Percentiles rank a stretch among this genome's conserved stretches.
Evolutionary conservation across 2,888 invertebrate genomes (phyloP).

Genomic region (Copidosoma aretas): DNA sequence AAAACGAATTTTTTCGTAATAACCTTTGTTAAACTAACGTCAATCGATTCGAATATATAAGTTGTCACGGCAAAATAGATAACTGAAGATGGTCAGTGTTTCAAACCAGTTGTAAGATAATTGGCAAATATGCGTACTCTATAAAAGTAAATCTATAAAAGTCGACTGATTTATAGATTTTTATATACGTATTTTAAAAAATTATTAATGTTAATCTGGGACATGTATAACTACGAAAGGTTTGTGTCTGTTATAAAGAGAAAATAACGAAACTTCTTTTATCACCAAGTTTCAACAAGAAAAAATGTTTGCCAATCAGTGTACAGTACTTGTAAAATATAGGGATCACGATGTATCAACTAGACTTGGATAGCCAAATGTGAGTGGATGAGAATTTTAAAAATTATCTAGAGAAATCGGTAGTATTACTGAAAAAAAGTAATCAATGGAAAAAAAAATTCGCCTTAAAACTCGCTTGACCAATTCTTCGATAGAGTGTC

Average conservation of each 20-base stretch:
- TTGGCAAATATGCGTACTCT: conserved; percentile 3
- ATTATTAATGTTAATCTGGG: neutral
- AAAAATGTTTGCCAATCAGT: conserved; percentile 15
- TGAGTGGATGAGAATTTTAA: conserved; percentile 6
- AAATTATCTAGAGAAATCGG: neutral
- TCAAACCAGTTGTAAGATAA: neutral
- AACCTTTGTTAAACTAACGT: neutral
- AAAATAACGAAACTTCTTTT: neutral
- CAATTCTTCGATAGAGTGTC: conserved; percentile 47
- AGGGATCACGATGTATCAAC: conserved; percentile 8
- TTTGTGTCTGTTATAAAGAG: conserved; percentile 1
- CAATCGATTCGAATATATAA: neutral
- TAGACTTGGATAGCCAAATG: conserved; percentile 17
- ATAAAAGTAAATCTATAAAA: conserved; percentile 8
- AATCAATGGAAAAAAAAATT: conserved; percentile 20
- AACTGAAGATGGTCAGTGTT: conserved; percentile 1
- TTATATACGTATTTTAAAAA: conserved; percentile 8
- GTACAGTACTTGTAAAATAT: conserved; percentile 20
- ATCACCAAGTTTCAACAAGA: conserved; percentile 1
- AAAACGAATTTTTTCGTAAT: too few relatives aligned
- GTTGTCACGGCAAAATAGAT: conserved; percentile 18
- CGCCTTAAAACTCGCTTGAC: conserved; percentile 46
- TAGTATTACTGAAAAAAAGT: conserved; percentile 5
- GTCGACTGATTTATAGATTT: conserved; percentile 27
- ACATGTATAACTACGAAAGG: conserved; percentile 7